phyloP scores from a whole-genome alignment of 2,888 invertebrate genomes.

The Steinernema carpocapsae region DNA sequence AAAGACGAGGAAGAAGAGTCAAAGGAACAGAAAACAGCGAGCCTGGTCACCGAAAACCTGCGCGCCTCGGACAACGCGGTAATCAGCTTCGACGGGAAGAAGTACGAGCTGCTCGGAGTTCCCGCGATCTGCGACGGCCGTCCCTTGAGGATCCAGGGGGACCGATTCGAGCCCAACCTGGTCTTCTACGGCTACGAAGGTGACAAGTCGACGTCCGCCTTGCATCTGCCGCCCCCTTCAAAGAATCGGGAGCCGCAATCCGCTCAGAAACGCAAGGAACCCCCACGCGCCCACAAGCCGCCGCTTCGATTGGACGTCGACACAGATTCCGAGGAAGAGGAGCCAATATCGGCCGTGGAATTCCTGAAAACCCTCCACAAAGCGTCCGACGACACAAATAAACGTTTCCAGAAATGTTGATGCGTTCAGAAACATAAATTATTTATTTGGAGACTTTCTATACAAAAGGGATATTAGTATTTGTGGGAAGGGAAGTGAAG shows the following conservation, averaged over 20 bases:
- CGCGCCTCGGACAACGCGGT: conserved; percentile 1
- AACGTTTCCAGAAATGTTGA: too few relatives aligned
- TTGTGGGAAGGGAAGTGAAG: conserved; percentile 11
- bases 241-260: not conserved
- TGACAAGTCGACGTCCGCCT: not conserved
- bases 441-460: conserved; percentile 32
- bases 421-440: conserved; percentile 18
- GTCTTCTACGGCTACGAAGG: not conserved
- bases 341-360: not conserved
- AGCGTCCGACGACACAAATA: too few relatives aligned
- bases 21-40: too few relatives aligned
- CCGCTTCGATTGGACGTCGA: not conserved
- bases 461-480: not conserved
- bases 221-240: not conserved
- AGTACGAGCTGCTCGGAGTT: not conserved
- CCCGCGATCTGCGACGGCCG: not conserved
- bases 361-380: too few relatives aligned
- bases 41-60: too few relatives aligned
- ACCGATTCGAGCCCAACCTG: not conserved
- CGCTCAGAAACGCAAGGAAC: not conserved
- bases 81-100: not conserved
- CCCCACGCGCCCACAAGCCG: conserved; percentile 1
- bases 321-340: not conserved
- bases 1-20: too few relatives aligned
- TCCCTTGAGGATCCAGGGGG: not conserved